Percentiles rank a stretch among this genome's conserved stretches.
Conservation (phyloP, 2,797 vertebrate species). For the Malurus splendens region DNA sequence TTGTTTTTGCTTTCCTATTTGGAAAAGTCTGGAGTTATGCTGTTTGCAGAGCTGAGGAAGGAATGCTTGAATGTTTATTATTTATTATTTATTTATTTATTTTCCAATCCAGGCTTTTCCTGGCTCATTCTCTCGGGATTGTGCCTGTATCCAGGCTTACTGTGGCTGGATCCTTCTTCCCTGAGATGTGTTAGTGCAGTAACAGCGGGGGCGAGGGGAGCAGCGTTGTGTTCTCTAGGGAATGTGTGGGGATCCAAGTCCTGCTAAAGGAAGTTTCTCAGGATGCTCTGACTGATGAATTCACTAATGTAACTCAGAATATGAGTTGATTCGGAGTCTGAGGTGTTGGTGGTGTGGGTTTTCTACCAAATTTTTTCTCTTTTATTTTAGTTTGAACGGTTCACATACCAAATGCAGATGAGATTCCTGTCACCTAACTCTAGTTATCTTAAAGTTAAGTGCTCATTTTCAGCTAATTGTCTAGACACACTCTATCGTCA, state of each 20-base stretch:
- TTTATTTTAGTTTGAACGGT: background rate
- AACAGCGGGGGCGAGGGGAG: background rate
- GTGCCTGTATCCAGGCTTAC: background rate
- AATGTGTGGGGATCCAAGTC: background rate
- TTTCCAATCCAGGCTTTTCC: background rate
- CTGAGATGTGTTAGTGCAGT: background rate
- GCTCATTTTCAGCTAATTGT: constrained; percentile 13
- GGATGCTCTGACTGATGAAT: background rate
- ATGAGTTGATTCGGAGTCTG: background rate
- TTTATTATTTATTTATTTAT: background rate
- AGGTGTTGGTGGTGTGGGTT: background rate
- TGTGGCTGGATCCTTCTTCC: background rate
- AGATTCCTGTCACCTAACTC: background rate
- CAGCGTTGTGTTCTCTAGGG: background rate
- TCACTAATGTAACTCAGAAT: background rate
- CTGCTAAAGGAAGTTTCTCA: background rate
- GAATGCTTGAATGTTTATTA: background rate
- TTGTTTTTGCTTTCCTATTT: background rate
- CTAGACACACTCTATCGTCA: background rate
- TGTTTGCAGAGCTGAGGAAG: background rate
- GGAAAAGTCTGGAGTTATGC: background rate
- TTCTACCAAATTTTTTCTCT: background rate
- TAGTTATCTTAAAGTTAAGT: background rate
- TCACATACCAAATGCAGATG: background rate
- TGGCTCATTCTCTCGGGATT: background rate